Conservation (phyloP, 2,113 vertebrate species). For the Platichthys flesus region DNA sequence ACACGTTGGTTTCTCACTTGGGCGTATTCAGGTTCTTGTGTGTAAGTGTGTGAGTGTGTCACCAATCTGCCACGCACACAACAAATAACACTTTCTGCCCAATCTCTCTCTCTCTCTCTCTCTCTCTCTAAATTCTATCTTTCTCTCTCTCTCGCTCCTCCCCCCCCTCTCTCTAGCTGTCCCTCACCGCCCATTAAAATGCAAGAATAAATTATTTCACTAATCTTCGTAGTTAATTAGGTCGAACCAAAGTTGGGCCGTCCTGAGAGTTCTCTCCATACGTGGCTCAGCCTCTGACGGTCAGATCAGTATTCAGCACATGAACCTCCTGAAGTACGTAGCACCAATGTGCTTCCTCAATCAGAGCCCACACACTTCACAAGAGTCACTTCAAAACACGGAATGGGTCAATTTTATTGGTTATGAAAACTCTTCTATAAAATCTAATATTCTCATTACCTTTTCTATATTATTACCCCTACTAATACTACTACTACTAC, state of each 20-base stretch:
- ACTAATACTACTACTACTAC: background rate
- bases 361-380: constrained; percentile 15
- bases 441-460: background rate
- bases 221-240: constrained; percentile 56
- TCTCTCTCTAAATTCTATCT: constrained; percentile 18
- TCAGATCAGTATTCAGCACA: constrained; percentile 57
- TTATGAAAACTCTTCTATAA: background rate
- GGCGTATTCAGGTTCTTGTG: constrained; percentile 26
- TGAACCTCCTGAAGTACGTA: constrained; percentile 27
- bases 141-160: constrained; percentile 6
- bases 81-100: constrained; percentile 10
- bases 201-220: constrained; percentile 51
- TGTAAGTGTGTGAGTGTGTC: background rate
- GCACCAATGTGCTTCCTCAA: background rate
- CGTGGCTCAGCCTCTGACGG: constrained; percentile 11
- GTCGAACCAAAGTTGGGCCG: constrained; percentile 31
- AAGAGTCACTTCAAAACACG: background rate
- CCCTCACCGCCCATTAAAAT: constrained; percentile 35
- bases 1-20: constrained; percentile 65
- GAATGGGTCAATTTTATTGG: background rate
- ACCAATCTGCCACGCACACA: constrained; percentile 15
- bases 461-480: background rate
- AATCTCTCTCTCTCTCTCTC: constrained; percentile 15
- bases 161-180: background rate
- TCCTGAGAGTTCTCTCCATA: constrained; percentile 26